These are phyloP conservation scores for Platygyra sinensis DNA, from an alignment of 64 coral and sea anemone genomes.

Conservation along the genomic window DNA sequence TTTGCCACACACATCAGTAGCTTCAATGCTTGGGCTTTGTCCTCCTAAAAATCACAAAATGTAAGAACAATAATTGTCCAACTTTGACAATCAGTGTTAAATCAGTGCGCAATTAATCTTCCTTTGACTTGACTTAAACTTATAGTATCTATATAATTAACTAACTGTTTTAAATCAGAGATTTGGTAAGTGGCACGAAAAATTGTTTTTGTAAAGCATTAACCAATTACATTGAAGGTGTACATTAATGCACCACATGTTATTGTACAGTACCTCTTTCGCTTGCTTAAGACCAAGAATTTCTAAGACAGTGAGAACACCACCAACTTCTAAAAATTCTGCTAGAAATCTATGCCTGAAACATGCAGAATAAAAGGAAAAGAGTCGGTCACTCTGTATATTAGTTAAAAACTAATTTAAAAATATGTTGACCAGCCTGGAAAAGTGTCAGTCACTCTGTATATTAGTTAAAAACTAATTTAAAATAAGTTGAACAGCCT, in stretches of 20 bases:
- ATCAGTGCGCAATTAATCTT: too few species aligned
- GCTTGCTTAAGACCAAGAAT: conserved; percentile 95
- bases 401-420: too few species aligned
- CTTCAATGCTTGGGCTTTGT: conserved; percentile 94
- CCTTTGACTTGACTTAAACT: too few species aligned
- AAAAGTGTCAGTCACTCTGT: too few species aligned
- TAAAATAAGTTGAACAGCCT: too few species aligned
- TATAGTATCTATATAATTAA: too few species aligned
- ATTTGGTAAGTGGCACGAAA: too few species aligned
- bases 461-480: too few species aligned
- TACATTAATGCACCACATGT: background rate
- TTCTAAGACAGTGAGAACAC: conserved; percentile 94
- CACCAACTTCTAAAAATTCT: conserved; percentile 98
- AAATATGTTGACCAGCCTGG: too few species aligned
- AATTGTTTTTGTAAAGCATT: background rate
- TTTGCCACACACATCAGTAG: conserved; percentile 86
- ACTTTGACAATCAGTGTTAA: background rate
- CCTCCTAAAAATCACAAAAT: conserved; percentile 54
- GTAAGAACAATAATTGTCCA: background rate
- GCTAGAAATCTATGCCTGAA: conserved; percentile 91
- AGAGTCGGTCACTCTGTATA: background rate
- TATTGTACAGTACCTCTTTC: conserved; percentile 71
- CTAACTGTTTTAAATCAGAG: too few species aligned
- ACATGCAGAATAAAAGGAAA: background rate
- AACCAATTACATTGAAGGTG: too few species aligned